These are phyloP conservation scores for Cottus gobio DNA, from an alignment of 2,113 vertebrate species.

Conservation along the genomic window DNA sequence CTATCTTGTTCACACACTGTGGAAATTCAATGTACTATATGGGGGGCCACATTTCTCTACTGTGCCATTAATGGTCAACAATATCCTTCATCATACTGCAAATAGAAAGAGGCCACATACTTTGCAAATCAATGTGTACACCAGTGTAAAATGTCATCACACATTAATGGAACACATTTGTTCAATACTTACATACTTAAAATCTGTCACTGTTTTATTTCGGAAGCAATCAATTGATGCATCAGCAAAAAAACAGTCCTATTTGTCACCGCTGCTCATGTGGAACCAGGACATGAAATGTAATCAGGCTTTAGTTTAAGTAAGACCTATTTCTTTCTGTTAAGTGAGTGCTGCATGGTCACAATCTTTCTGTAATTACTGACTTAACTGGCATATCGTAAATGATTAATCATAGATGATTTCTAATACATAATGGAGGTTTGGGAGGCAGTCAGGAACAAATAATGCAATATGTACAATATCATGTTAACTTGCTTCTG, in stretches of 20 bases:
- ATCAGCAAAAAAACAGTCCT: constrained; percentile 53
- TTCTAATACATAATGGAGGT: constrained; percentile 70
- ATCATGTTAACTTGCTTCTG: constrained; percentile 53
- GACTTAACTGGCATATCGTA: constrained; percentile 67
- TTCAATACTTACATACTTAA: constrained; percentile 51
- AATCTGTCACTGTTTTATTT: constrained; percentile 57
- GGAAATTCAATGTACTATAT: not conserved
- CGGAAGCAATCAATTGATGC: constrained; percentile 60
- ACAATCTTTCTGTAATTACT: constrained; percentile 73
- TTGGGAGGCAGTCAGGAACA: constrained; percentile 48
- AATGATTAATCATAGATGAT: constrained; percentile 76
- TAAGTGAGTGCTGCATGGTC: constrained; percentile 60
- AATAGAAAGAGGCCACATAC: constrained; percentile 29
- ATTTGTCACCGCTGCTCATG: constrained; percentile 63
- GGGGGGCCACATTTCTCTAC: not conserved
- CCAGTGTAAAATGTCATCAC: constrained; percentile 61
- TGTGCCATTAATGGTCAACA: not conserved
- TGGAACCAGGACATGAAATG: constrained; percentile 68
- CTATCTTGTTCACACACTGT: not conserved
- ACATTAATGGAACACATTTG: constrained; percentile 60
- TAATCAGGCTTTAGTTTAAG: constrained; percentile 70
- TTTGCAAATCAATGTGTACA: constrained; percentile 2
- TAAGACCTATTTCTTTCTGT: constrained; percentile 66
- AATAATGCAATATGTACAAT: constrained; percentile 43
- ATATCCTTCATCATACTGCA: constrained; percentile 38